Evolutionary conservation across 1,140 invertebrate genomes (phyloP).

Genomic region (Heliconius congener): DNA sequence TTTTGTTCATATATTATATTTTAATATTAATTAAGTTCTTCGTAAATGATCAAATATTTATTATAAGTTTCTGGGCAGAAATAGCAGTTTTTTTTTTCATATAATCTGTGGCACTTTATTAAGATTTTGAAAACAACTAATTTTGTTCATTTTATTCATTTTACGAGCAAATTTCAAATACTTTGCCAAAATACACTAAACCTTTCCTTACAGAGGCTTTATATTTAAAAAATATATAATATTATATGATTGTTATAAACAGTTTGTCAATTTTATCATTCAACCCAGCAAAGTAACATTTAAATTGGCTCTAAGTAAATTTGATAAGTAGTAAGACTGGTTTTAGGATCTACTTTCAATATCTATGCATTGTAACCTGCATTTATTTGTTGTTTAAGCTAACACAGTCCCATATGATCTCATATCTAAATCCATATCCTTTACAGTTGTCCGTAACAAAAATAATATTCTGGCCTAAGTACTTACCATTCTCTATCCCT

Average conservation of each 20-base stretch:
- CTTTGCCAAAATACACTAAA: background rate
- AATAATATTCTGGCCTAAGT: background rate
- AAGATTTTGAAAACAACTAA: background rate
- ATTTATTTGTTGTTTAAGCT: conserved; percentile 13
- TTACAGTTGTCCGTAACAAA: background rate
- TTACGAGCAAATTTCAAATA: background rate
- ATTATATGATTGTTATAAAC: background rate
- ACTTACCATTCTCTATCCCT: background rate
- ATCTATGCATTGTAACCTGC: background rate
- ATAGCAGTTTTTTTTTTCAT: background rate
- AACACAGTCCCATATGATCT: background rate
- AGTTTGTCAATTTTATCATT: conserved; percentile 2
- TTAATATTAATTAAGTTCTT: background rate
- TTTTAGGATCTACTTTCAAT: background rate
- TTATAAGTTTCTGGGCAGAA: background rate
- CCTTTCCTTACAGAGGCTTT: conserved; percentile 1
- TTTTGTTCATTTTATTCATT: background rate
- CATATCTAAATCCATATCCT: conserved; percentile 10
- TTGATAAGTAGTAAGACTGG: background rate
- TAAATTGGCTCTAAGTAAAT: conserved; percentile 2
- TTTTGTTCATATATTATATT: conserved; percentile 1
- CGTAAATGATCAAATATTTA: background rate
- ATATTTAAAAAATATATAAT: background rate
- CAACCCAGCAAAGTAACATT: background rate
- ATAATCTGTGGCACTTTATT: background rate